Evolutionary conservation across 23 tunicate genomes (phyloP).

Genomic region (Trididemnum miniatum): DNA sequence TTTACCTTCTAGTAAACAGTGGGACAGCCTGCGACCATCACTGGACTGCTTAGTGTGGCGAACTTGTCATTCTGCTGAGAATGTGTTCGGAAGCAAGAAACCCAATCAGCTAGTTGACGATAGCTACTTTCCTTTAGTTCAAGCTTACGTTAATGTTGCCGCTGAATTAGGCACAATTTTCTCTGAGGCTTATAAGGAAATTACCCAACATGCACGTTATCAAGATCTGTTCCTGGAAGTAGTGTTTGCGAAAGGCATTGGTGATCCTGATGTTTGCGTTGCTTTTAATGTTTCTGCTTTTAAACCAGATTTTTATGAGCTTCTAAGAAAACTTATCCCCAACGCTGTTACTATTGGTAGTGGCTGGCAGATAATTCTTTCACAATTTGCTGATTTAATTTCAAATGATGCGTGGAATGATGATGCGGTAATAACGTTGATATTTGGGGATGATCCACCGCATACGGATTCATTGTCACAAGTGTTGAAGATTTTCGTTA

Average conservation of each 20-base stretch:
- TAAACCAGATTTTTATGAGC: background rate
- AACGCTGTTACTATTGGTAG: background rate
- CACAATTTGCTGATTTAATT: background rate
- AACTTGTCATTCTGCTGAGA: background rate
- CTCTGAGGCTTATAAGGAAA: background rate
- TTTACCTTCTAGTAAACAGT: background rate
- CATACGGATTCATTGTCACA: background rate
- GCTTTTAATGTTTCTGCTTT: background rate
- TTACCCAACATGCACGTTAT: background rate
- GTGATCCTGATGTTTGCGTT: background rate
- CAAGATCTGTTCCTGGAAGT: background rate
- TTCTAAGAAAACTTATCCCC: background rate
- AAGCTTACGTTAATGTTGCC: slow-evolving; percentile 10
- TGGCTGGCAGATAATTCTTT: slow-evolving; percentile 16
- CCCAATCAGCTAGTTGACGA: background rate
- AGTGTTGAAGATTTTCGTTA: background rate
- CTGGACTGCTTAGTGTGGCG: background rate
- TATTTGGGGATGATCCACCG: background rate
- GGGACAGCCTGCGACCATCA: background rate
- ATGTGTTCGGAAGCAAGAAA: background rate
- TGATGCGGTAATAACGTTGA: background rate
- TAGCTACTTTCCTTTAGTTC: background rate
- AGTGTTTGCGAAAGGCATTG: slow-evolving; percentile 6
- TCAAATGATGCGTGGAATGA: background rate
- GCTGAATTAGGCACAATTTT: background rate